Percentiles rank a stretch among this genome's conserved stretches.
Conservation (phyloP, 1,140 invertebrate genomes). For the Teleopsis dalmanni region DNA sequence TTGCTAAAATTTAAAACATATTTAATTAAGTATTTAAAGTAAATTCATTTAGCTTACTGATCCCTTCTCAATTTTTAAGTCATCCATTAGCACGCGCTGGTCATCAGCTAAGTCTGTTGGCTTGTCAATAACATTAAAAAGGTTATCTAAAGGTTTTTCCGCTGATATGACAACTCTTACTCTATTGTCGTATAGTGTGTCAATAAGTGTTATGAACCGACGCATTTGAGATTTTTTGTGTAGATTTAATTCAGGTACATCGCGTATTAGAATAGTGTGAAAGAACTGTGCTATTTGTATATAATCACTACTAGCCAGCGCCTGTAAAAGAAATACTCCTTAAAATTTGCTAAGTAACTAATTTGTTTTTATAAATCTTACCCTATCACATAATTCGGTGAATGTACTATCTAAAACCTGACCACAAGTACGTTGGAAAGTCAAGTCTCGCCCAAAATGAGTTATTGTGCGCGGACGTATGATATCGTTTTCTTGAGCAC, state of each 20-base stretch:
- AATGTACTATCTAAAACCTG: slow-evolving; percentile 85
- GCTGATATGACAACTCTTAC: slow-evolving; percentile 74
- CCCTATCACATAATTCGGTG: slow-evolving; percentile 82
- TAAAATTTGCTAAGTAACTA: background rate
- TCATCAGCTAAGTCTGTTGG: slow-evolving; percentile 57
- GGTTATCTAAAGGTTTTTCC: slow-evolving; percentile 60
- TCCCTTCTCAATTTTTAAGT: slow-evolving; percentile 55
- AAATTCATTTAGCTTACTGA: slow-evolving; percentile 19
- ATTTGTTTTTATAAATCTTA: slow-evolving; percentile 46
- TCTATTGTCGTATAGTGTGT: slow-evolving; percentile 93
- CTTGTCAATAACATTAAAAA: slow-evolving; percentile 60
- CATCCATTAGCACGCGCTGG: slow-evolving; percentile 86
- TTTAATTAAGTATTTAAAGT: background rate
- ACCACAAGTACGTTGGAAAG: slow-evolving; percentile 85
- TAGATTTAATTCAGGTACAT: slow-evolving; percentile 78
- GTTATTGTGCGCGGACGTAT: slow-evolving; percentile 73
- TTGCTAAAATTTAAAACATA: slow-evolving; percentile 3
- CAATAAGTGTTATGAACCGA: slow-evolving; percentile 94
- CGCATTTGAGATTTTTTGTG: slow-evolving; percentile 75
- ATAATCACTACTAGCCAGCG: slow-evolving; percentile 91
- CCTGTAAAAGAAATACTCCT: slow-evolving; percentile 47
- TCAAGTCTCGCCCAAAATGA: slow-evolving; percentile 83
- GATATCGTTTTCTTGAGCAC: slow-evolving; percentile 83
- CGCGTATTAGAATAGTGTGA: slow-evolving; percentile 87
- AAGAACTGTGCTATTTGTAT: slow-evolving; percentile 85